phyloP scores from a whole-genome alignment of 2,797 vertebrate genomes.

The Gorsachius magnificus region DNA sequence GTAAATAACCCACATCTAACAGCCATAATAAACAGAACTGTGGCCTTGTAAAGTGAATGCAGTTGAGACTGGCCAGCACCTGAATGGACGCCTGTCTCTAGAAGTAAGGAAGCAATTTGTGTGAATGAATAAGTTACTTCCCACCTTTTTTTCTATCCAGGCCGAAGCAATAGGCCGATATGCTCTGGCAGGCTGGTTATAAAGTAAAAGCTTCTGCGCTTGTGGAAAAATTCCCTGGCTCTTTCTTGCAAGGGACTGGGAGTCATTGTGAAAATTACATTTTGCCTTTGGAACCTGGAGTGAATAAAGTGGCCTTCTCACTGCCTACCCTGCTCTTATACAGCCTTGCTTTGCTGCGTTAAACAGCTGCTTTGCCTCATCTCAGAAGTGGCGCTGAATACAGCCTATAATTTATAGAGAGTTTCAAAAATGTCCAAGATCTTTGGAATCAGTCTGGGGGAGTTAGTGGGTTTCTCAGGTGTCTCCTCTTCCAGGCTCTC shows the following conservation, averaged over 20 bases:
- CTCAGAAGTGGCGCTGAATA: background rate
- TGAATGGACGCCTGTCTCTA: slow-evolving; percentile 42
- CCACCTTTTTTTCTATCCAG: slow-evolving; percentile 3
- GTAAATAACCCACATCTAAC: slow-evolving; percentile 55
- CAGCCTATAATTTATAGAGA: slow-evolving; percentile 29
- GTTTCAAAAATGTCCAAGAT: background rate
- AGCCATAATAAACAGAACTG: background rate
- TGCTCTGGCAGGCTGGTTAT: background rate
- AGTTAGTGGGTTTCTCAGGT: background rate
- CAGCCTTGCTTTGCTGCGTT: background rate
- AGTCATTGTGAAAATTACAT: background rate
- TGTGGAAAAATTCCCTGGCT: slow-evolving; percentile 15
- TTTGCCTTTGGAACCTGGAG: background rate
- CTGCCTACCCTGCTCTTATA: background rate
- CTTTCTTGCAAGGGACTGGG: background rate
- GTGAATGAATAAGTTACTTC: slow-evolving; percentile 27
- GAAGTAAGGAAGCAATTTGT: slow-evolving; percentile 35
- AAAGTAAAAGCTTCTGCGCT: background rate
- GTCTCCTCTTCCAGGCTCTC: background rate
- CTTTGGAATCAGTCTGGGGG: background rate
- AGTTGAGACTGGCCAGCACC: background rate
- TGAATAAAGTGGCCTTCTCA: background rate
- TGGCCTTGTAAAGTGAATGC: background rate
- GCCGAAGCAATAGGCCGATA: slow-evolving; percentile 27
- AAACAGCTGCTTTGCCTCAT: slow-evolving; percentile 1